Evolutionary conservation across 2,888 invertebrate genomes (phyloP).

Genomic region (Eucera pruinosa): DNA sequence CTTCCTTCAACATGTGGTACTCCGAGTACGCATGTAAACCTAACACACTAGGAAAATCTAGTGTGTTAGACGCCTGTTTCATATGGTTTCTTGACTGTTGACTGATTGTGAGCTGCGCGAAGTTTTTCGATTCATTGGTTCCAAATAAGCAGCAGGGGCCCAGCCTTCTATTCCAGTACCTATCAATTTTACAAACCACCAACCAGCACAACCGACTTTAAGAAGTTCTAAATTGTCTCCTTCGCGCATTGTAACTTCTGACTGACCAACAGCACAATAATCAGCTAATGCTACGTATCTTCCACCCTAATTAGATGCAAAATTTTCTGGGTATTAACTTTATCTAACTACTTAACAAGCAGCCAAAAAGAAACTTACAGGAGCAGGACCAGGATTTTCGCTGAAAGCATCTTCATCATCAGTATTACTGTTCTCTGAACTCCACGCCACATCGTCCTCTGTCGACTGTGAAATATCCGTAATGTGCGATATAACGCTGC

Average conservation of each 20-base stretch:
- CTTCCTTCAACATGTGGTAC: slow-evolving; percentile 34
- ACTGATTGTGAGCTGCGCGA: slow-evolving; percentile 88
- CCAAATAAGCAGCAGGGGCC: slow-evolving; percentile 97
- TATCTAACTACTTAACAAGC: slow-evolving; percentile 11
- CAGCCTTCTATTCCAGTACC: slow-evolving; percentile 93
- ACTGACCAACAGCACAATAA: slow-evolving; percentile 95
- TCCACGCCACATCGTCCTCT: slow-evolving; percentile 93
- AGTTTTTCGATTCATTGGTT: slow-evolving; percentile 90
- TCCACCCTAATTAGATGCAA: slow-evolving; percentile 87
- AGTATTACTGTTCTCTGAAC: slow-evolving; percentile 95
- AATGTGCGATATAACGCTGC: slow-evolving; percentile 80
- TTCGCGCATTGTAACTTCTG: slow-evolving; percentile 95
- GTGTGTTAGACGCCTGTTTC: slow-evolving; percentile 84
- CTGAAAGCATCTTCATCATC: slow-evolving; percentile 92
- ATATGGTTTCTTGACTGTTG: slow-evolving; percentile 83
- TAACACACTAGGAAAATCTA: slow-evolving; percentile 79
- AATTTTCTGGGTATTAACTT: slow-evolving; percentile 38
- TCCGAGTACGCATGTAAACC: slow-evolving; percentile 34
- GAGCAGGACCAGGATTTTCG: slow-evolving; percentile 86
- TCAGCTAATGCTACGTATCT: slow-evolving; percentile 95
- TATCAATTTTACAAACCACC: slow-evolving; percentile 97
- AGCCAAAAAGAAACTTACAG: slow-evolving; percentile 82
- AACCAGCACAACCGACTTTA: slow-evolving; percentile 97
- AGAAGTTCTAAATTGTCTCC: slow-evolving; percentile 95
- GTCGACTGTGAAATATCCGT: slow-evolving; percentile 83